Conservation (phyloP, 2,797 vertebrate species). For the Notamacropus eugenii region DNA sequence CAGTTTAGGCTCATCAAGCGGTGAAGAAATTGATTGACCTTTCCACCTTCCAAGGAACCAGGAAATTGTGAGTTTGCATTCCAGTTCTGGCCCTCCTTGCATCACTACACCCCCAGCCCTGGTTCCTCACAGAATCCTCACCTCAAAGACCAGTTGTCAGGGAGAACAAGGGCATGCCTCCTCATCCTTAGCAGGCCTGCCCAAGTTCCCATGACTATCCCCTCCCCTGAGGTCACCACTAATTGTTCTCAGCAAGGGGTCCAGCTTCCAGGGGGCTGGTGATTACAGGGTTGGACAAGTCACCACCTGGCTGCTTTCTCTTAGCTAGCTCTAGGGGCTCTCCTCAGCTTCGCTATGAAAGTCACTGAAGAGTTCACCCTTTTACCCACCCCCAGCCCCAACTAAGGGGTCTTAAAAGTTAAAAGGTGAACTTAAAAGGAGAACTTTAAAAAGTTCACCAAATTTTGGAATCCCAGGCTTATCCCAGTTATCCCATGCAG, state of each 20-base stretch:
- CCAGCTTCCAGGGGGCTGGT: background rate
- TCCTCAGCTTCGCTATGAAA: background rate
- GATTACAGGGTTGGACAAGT: background rate
- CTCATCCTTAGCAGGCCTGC: background rate
- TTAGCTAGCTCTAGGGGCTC: background rate
- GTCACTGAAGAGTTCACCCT: background rate
- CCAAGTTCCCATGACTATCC: accelerated
- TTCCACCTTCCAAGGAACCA: background rate
- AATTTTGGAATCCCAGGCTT: background rate
- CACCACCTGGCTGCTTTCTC: background rate
- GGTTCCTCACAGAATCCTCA: background rate
- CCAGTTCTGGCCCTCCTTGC: background rate
- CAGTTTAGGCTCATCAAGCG: background rate
- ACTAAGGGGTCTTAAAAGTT: background rate
- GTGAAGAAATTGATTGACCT: accelerated
- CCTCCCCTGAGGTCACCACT: accelerated
- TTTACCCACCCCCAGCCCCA: background rate
- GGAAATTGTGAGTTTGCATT: background rate
- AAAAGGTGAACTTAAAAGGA: too few species aligned
- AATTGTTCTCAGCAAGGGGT: accelerated
- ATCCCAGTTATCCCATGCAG: background rate
- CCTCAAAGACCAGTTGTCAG: background rate
- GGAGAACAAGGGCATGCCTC: background rate
- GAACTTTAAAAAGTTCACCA: background rate
- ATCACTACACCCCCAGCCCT: background rate